Evolutionary conservation across 2,113 vertebrate genomes (phyloP).

Genomic region (Willisornis vidua): DNA sequence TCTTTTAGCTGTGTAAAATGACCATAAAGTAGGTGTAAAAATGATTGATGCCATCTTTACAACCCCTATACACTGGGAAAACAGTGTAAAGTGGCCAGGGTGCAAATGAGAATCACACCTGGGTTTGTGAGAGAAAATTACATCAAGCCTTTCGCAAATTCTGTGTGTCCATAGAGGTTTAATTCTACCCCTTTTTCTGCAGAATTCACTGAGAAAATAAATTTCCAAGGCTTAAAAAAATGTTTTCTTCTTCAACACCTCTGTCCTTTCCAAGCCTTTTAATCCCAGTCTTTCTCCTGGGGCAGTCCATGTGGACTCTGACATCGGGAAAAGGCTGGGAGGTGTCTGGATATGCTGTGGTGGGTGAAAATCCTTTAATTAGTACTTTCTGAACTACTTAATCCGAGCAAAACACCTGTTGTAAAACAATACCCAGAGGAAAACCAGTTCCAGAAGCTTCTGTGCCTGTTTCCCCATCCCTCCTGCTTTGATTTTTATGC

Average conservation of each 20-base stretch:
- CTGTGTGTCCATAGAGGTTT: neutral
- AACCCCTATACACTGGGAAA: constrained; percentile 34
- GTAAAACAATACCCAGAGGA: neutral
- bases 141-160: neutral
- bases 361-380: constrained; percentile 33
- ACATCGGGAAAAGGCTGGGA: neutral
- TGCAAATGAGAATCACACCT: constrained; percentile 57
- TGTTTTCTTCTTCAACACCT: neutral
- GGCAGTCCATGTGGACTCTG: neutral
- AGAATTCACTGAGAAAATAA: neutral
- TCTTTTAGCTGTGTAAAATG: constrained; percentile 42
- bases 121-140: constrained; percentile 33
- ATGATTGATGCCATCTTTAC: constrained; percentile 47
- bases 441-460: neutral
- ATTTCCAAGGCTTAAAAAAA: neutral
- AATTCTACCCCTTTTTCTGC: neutral
- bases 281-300: neutral
- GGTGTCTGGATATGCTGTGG: neutral
- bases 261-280: neutral
- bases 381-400: neutral
- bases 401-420: neutral
- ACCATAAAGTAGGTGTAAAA: constrained; percentile 52
- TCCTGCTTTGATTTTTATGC: neutral
- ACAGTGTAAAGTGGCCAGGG: constrained; percentile 40
- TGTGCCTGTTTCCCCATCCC: neutral